Base-by-base conservation (phyloP, 2,113 vertebrate genomes). In the Lepus timidus region DNA sequence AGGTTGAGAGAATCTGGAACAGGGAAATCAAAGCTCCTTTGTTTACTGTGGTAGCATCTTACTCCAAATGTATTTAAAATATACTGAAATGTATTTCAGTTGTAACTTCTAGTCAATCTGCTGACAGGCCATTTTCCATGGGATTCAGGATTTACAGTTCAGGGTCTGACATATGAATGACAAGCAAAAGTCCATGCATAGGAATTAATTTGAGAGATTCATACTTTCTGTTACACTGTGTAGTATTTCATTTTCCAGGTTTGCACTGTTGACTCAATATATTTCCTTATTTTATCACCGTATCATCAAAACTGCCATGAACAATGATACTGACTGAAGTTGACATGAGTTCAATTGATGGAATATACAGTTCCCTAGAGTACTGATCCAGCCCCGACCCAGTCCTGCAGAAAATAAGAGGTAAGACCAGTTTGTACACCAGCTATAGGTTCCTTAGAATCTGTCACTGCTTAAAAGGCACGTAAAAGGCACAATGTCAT, bases 241-340 rank as follows among this genome's bases (percentile, higher is more conserved):
- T 1, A 88, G 83, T 91, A 62, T 91, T 89, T 93, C 96, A 93
- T 91, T 93, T 95, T 65, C 86, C 87, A 96, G 85, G 33, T 65
- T 64, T 76, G 39, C 4, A 17, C 36, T 55, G 80, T 76, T 68
- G 68, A 91, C 49, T 94, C 76, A 76, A 87, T 73, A 85, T 55
- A 78, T 76, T 81, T 96, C 67, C 80, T 71, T 74, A 84, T 89
- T 93, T 96, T 95, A 87, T 93, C 74, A 82, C 65, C 7, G 8
- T 52, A 52, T 91, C 36, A 74, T 90, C 61, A 79, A 96, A 90
- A 65, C 44, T 68, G 62, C 71, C 96, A 88, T 78, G 84, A 82
- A 71, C 75, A 84, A 33, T 78, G 87, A 94, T 78, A 85, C 19
- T 17, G 62, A 93, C 19, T 65, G 76, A 55, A 85, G 61, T 20